Evolutionary conservation across 2,888 invertebrate species (phyloP).

Genomic region (Cynaeus angustus): DNA sequence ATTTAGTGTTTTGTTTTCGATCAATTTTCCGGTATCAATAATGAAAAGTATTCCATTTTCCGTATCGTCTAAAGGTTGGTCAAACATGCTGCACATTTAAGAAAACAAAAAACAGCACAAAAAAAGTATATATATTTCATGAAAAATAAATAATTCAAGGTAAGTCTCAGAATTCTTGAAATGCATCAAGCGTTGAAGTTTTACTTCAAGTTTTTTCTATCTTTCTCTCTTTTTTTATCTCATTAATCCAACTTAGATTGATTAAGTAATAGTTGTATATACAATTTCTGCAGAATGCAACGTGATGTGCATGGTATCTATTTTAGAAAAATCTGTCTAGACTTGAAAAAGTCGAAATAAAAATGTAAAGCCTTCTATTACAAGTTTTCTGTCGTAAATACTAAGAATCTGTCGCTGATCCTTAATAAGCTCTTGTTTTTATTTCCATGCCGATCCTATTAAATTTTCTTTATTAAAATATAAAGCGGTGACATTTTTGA

Average conservation of each 20-base stretch:
- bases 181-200: not conserved
- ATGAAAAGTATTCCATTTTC: too few species aligned
- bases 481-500: constrained; percentile 13
- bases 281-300: constrained; percentile 1
- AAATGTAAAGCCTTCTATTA: not conserved
- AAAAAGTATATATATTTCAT: not conserved
- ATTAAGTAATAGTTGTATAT: constrained; percentile 18
- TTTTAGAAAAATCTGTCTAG: not conserved
- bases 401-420: not conserved
- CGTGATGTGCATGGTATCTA: constrained; percentile 7
- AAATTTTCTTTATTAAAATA: constrained; percentile 22
- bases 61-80: too few species aligned
- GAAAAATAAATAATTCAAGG: not conserved
- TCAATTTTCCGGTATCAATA: too few species aligned
- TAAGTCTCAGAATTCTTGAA: not conserved
- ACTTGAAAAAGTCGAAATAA: not conserved
- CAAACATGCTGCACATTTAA: not conserved
- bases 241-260: not conserved
- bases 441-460: constrained; percentile 13
- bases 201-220: not conserved
- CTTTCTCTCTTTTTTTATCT: not conserved
- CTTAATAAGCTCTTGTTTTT: not conserved
- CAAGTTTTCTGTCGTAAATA: not conserved
- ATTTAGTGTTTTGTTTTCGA: too few species aligned
- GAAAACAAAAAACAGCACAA: not conserved